phyloP scores from a whole-genome alignment of 2,888 invertebrate genomes.

The Dicyrtomina minuta region DNA sequence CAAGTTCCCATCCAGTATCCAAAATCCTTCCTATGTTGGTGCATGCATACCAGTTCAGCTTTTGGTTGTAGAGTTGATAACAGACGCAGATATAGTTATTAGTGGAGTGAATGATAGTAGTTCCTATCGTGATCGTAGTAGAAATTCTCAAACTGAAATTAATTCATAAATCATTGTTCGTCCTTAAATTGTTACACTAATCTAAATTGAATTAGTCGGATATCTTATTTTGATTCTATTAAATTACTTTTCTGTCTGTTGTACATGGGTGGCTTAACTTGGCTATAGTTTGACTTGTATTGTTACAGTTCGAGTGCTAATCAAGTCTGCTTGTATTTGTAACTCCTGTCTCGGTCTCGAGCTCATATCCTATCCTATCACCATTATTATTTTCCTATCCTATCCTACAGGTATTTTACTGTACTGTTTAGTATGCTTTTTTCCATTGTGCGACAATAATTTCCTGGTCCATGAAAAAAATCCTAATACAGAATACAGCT shows the following conservation, averaged over 20 bases:
- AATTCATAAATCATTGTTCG: conserved; percentile 30
- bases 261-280: conserved; percentile 22
- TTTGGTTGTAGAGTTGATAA: no score
- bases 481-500: not conserved
- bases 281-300: not conserved
- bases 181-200: conserved; percentile 13
- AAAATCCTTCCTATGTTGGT: not conserved
- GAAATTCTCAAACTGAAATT: conserved; percentile 13
- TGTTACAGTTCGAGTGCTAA: not conserved
- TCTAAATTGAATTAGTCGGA: conserved; percentile 15
- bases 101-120: no score
- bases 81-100: no score
- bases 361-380: no score
- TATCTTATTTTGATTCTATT: conserved; percentile 16
- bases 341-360: no score
- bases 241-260: not conserved
- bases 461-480: conserved; percentile 12
- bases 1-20: not conserved
- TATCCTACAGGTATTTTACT: no score
- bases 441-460: conserved; percentile 4
- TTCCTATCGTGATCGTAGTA: not conserved
- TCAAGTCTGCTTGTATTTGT: not conserved
- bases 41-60: no score
- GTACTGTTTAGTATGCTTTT: no score
- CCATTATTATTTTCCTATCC: no score